These are phyloP conservation scores for Pteruthius melanotis DNA, from an alignment of 2,113 vertebrate species.

Conservation along the genomic window DNA sequence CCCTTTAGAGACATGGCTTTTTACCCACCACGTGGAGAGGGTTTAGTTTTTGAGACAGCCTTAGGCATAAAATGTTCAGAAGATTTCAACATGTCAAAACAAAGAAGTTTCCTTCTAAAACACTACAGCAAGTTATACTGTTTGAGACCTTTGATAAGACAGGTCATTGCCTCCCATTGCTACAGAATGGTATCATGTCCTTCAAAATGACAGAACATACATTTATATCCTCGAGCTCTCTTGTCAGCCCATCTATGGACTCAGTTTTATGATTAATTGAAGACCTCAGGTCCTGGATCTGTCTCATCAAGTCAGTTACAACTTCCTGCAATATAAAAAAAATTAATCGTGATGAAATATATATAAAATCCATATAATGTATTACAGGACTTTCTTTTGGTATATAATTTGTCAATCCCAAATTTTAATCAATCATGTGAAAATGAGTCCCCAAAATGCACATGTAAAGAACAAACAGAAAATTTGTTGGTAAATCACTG, in stretches of 20 bases:
- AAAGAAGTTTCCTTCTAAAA: slow-evolving; percentile 19
- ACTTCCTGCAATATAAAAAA: slow-evolving; percentile 76
- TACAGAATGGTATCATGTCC: not conserved
- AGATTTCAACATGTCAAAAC: slow-evolving; percentile 36
- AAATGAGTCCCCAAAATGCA: not conserved
- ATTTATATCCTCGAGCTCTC: slow-evolving; percentile 84
- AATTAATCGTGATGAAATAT: not conserved
- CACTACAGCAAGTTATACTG: not conserved
- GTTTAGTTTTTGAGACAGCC: slow-evolving; percentile 28
- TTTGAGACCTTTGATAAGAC: not conserved
- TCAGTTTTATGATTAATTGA: slow-evolving; percentile 81
- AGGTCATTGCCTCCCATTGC: not conserved
- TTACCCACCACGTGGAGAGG: not conserved
- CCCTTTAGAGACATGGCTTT: slow-evolving; percentile 9
- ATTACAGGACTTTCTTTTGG: not conserved
- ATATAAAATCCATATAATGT: not conserved
- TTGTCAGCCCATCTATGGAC: slow-evolving; percentile 75
- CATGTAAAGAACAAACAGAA: not conserved
- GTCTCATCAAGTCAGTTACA: slow-evolving; percentile 85
- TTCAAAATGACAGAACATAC: slow-evolving; percentile 72
- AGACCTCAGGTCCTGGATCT: slow-evolving; percentile 86
- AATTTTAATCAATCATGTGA: not conserved
- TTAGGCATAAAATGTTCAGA: slow-evolving; percentile 37
- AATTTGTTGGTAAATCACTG: not conserved
- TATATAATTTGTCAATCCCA: not conserved